A percentile compares a stretch with the other conserved stretches of the same genome.
Evolutionary conservation across 1,140 invertebrate species (phyloP).

Genomic region (Neotoxoptera formosana): DNA sequence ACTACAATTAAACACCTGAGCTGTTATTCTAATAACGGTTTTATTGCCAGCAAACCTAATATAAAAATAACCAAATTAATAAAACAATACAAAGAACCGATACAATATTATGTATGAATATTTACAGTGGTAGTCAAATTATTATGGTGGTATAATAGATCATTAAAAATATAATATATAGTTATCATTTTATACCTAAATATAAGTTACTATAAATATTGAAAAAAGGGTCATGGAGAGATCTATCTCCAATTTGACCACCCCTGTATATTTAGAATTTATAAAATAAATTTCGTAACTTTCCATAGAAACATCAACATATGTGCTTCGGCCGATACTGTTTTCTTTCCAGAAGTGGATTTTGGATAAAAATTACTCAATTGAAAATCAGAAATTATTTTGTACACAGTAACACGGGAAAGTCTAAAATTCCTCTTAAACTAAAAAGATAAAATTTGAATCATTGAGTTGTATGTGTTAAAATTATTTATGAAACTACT

Average conservation of each 20-base stretch:
- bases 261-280: not conserved
- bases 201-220: too few species aligned
- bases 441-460: not conserved
- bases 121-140: too few species aligned
- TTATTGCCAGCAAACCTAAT: not conserved
- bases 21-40: not conserved
- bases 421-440: not conserved
- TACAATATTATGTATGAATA: too few species aligned
- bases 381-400: not conserved
- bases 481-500: not conserved
- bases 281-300: not conserved
- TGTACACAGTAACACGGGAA: not conserved
- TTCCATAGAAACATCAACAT: not conserved
- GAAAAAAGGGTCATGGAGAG: too few species aligned
- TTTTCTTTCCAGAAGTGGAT: not conserved
- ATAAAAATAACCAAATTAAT: too few species aligned
- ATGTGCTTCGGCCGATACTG: not conserved
- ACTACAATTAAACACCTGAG: conserved; percentile 3
- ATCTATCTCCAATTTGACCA: not conserved
- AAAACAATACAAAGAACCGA: too few species aligned
- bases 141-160: too few species aligned
- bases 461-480: not conserved
- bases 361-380: not conserved
- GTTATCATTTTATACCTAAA: too few species aligned
- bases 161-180: too few species aligned